phyloP scores from a whole-genome alignment of 2,113 vertebrate genomes.

The Formicarius rufipectus region DNA sequence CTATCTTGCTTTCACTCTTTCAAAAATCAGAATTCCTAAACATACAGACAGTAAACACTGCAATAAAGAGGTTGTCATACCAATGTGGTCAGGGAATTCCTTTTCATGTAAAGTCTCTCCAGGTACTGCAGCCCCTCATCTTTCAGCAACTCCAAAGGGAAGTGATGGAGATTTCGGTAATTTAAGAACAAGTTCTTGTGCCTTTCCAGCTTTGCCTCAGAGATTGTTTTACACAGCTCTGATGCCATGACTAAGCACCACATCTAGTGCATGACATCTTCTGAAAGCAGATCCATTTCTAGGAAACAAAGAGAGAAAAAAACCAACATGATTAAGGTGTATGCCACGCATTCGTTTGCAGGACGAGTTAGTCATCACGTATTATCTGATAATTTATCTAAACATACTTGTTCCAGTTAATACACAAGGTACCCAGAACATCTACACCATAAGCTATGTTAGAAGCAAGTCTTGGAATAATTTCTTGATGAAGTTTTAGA shows the following conservation, averaged over 20 bases:
- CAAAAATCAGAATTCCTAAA: conserved; percentile 28
- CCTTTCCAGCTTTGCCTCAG: conserved; percentile 91
- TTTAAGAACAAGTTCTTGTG: conserved; percentile 97
- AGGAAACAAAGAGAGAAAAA: conserved; percentile 6
- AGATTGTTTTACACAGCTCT: conserved; percentile 90
- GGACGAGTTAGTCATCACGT: neutral
- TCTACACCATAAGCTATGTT: neutral
- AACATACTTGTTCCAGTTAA: neutral
- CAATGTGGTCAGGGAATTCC: conserved; percentile 93
- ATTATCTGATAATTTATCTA: neutral
- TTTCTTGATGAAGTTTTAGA: neutral
- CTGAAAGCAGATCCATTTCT: conserved; percentile 69
- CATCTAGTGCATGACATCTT: conserved; percentile 43
- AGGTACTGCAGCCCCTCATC: conserved; percentile 93
- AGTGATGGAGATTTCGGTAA: conserved; percentile 89
- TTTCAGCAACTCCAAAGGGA: conserved; percentile 89
- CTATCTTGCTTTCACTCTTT: neutral
- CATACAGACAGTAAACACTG: neutral
- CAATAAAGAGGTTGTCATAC: conserved; percentile 73
- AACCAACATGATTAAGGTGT: neutral
- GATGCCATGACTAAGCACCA: conserved; percentile 84
- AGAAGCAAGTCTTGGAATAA: neutral
- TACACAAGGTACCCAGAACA: neutral
- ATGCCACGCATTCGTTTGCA: neutral
- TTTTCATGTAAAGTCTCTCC: conserved; percentile 97